Evolutionary conservation across 2,113 vertebrate genomes (phyloP).

Genomic region (Bos indicus): DNA sequence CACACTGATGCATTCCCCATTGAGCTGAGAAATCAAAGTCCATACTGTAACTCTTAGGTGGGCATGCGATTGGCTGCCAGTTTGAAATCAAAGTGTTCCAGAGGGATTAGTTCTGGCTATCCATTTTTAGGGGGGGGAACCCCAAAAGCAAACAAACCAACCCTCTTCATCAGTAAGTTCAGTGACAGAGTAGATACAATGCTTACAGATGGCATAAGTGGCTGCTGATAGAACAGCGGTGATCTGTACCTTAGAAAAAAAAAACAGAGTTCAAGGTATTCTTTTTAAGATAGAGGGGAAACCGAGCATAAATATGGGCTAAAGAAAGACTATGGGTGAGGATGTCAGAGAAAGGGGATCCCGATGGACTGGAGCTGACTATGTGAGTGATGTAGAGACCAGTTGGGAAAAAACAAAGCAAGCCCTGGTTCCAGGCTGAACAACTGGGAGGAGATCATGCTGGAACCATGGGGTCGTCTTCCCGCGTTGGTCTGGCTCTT

Average conservation of each 20-base stretch:
- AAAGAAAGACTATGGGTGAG: background rate
- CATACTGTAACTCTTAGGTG: background rate
- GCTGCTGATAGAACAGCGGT: background rate
- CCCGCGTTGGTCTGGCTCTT: background rate
- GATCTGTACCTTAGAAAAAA: slow-evolving; percentile 32
- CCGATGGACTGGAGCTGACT: background rate
- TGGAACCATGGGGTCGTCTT: background rate
- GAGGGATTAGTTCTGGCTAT: background rate
- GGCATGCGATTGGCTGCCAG: background rate
- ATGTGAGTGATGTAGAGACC: background rate
- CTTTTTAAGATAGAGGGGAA: background rate
- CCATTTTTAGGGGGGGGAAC: background rate
- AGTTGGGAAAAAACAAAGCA: background rate
- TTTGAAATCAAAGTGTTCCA: background rate
- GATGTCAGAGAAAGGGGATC: background rate
- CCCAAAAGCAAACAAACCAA: background rate
- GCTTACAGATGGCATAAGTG: background rate
- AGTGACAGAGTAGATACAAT: background rate
- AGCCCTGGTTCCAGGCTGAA: background rate
- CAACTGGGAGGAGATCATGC: background rate
- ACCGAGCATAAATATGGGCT: background rate
- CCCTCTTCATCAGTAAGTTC: background rate
- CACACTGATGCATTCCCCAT: background rate
- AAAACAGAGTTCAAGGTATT: background rate
- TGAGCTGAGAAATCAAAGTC: background rate